Conservation (phyloP, 2,888 invertebrate genomes). For the Caenorhabditis becei region DNA sequence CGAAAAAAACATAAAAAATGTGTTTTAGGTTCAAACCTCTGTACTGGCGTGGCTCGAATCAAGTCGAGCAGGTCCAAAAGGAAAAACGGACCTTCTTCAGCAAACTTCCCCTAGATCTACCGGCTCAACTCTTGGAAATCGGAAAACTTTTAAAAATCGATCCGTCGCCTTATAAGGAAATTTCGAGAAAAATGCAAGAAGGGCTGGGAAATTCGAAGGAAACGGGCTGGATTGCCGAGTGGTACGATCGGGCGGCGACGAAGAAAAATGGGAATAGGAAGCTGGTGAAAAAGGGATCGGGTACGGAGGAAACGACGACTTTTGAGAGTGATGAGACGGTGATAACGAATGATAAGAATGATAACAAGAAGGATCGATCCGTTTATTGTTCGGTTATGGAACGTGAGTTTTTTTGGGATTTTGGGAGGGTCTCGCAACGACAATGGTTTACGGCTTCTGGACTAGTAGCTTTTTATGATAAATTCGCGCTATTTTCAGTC, state of each 20-base stretch:
- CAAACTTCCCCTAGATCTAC: constrained; percentile 16
- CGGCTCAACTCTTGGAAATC: constrained; percentile 20
- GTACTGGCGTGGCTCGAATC: constrained; percentile 4
- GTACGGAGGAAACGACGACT: constrained; percentile 8
- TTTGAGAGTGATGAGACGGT: not conserved
- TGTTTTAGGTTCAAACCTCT: constrained; percentile 26
- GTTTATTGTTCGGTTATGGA: not conserved
- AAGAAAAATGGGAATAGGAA: not conserved
- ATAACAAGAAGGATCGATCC: not conserved
- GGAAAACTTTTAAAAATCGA: constrained; percentile 8
- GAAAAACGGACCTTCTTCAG: constrained; percentile 22
- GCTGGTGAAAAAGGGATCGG: not conserved
- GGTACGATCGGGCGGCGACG: constrained; percentile 32
- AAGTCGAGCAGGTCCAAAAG: not conserved
- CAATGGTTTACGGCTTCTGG: no score
- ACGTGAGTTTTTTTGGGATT: not conserved
- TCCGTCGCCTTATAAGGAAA: constrained; percentile 29
- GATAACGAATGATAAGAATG: not conserved
- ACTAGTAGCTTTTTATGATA: no score
- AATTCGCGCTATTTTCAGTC: no score
- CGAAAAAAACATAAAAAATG: no score
- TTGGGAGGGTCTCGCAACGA: no score
- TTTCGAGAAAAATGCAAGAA: constrained; percentile 17
- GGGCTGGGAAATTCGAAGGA: constrained; percentile 1
- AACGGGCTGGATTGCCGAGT: constrained; percentile 25